phyloP scores from a whole-genome alignment of 1,140 invertebrate species.

The Dendrolimus kikuchii region DNA sequence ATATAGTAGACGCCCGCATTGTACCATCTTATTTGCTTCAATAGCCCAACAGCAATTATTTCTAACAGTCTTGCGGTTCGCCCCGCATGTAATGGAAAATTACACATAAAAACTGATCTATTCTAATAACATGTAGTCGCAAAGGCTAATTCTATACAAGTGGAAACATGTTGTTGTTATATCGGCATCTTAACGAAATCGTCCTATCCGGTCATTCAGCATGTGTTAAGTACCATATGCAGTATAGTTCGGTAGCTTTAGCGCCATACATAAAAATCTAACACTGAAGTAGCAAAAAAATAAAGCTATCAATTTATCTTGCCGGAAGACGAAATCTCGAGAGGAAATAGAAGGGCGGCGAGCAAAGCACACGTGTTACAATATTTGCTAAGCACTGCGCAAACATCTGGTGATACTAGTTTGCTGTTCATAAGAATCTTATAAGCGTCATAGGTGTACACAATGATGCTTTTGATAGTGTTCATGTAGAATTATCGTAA shows the following conservation, averaged over 20 bases:
- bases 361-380: constrained; percentile 66
- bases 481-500: background rate
- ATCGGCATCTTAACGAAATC: no score
- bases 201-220: constrained; percentile 15
- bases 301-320: constrained; percentile 56
- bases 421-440: constrained; percentile 37
- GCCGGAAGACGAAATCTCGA: constrained; percentile 68
- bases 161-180: constrained; percentile 44
- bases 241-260: constrained; percentile 29
- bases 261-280: constrained; percentile 34
- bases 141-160: constrained; percentile 34
- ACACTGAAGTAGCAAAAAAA: constrained; percentile 50
- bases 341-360: constrained; percentile 64
- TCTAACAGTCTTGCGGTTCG: constrained; percentile 60
- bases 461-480: background rate
- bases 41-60: constrained; percentile 50
- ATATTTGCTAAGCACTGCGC: constrained; percentile 63
- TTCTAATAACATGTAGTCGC: constrained; percentile 54
- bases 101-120: constrained; percentile 52
- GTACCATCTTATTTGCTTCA: constrained; percentile 31
- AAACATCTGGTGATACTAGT: constrained; percentile 58
- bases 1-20: constrained; percentile 48
- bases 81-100: constrained; percentile 58
- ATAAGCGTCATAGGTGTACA: constrained; percentile 7
- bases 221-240: constrained; percentile 32